Percentiles rank a stretch among this genome's conserved stretches.
Evolutionary conservation across 2,113 vertebrate species (phyloP).

Genomic region (Isurus oxyrinchus): DNA sequence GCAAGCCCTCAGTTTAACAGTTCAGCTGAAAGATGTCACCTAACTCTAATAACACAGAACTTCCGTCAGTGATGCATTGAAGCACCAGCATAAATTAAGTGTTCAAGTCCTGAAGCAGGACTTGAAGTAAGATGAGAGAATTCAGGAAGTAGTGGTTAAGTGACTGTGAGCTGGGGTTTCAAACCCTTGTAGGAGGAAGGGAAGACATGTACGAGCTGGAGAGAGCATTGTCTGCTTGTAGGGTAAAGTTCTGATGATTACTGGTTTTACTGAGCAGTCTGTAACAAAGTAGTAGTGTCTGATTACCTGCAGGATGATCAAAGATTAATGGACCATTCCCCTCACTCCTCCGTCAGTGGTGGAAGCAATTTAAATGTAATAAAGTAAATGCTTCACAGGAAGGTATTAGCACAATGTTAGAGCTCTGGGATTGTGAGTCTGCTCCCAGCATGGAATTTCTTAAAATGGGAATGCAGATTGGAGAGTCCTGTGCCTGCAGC

Average conservation of each 20-base stretch:
- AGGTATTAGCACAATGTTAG: neutral
- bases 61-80: neutral
- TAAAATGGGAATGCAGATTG: neutral
- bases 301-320: neutral
- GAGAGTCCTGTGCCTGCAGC: neutral
- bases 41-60: neutral
- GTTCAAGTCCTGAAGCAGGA: neutral
- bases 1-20: neutral
- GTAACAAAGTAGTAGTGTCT: neutral
- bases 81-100: neutral
- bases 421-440: neutral
- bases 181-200: neutral
- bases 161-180: neutral
- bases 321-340: constrained; percentile 5
- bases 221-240: neutral
- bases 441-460: neutral
- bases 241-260: neutral
- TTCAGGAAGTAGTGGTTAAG: neutral
- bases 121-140: neutral
- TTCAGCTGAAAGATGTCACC: neutral
- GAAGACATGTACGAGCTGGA: neutral
- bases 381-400: neutral
- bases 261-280: neutral
- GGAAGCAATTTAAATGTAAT: neutral
- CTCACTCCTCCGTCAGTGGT: neutral